Base-by-base conservation (phyloP, 2,113 vertebrate genomes). In the Astatotilapia flaviijosephi region DNA sequence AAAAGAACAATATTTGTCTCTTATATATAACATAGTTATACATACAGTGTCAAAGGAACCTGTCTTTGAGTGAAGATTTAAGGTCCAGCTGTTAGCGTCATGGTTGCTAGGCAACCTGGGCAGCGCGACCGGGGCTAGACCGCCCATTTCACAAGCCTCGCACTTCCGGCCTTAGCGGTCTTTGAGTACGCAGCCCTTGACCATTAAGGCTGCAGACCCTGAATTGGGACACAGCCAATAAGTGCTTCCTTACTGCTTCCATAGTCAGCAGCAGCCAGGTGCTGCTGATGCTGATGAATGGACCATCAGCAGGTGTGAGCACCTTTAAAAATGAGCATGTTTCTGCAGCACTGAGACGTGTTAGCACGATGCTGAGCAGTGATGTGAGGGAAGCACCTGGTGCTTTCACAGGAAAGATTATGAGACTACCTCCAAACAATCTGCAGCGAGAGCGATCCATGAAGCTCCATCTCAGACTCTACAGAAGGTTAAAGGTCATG, bases 161-260 rank as follows among this genome's bases (percentile, higher is more conserved):
- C 49, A n/a, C 49, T 51, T 51, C 19, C 5, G 0, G 17, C 49
- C 49, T 53, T 1, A 53, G 9, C 2, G 19, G 19, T 51, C 49
- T n/a, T 51, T 51, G 9, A 51, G 49, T 9, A 1, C 19, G 2
- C 4, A 3, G 19, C 49, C 19, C 49, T 51, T 0, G 19, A 51
- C 0, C 1, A 0, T 51, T 51, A 0, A 51, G 49, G 49, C 49
- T 51, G 49, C 49, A n/a, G 19, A 51, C 49, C 9, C 9, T 51
- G 19, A 0, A n/a, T 0, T 5, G 49, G 5, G 49, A 53, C 1
- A 10, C 49, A 53, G 49, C 19, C n/a, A 13, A 55, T 13, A 55
- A 23, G 11, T 23, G 53, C 53, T 19, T 49, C 7, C 47, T 49
- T 8, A 3, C 15, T 49, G 49, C 49, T 55, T 55, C 53, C 21